These are phyloP conservation scores for Plagiodera versicolora DNA, from an alignment of 2,888 invertebrate species.

Conservation along the genomic window DNA sequence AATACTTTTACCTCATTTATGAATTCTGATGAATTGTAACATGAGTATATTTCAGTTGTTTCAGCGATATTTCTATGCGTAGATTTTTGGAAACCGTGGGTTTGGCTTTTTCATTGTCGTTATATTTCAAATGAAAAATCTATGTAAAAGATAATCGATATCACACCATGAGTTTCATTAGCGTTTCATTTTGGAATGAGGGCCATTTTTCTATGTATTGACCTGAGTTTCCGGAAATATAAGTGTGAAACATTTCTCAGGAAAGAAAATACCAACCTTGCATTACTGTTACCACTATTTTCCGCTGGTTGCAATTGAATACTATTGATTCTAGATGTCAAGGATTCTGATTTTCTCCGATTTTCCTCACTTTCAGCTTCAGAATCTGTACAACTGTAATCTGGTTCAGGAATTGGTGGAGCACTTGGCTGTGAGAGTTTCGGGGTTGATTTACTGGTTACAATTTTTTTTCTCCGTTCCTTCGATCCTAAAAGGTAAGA, in stretches of 20 bases:
- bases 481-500: constrained; percentile 38
- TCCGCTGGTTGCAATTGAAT: constrained; percentile 60
- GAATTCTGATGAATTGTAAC: too few species aligned
- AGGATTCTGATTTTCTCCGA: constrained; percentile 60
- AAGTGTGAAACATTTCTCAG: too few species aligned
- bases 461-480: constrained; percentile 52
- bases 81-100: too few species aligned
- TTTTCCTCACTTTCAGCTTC: constrained; percentile 63
- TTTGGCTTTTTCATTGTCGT: too few species aligned
- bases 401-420: constrained; percentile 89
- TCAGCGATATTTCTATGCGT: too few species aligned
- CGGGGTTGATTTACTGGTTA: constrained; percentile 51
- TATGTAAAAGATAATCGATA: too few species aligned
- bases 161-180: too few species aligned
- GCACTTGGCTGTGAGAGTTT: constrained; percentile 47
- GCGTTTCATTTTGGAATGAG: too few species aligned
- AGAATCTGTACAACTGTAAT: constrained; percentile 86
- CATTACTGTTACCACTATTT: constrained; percentile 76
- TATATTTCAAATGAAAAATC: not conserved
- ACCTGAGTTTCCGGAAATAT: too few species aligned
- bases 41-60: too few species aligned
- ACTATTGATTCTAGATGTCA: constrained; percentile 52
- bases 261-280: constrained; percentile 57
- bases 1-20: too few species aligned
- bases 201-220: too few species aligned